A percentile compares a stretch with the other conserved stretches of the same genome.
These are phyloP conservation scores for Tragulus kanchil DNA, from an alignment of 2,113 vertebrate species.

Conservation along the genomic window DNA sequence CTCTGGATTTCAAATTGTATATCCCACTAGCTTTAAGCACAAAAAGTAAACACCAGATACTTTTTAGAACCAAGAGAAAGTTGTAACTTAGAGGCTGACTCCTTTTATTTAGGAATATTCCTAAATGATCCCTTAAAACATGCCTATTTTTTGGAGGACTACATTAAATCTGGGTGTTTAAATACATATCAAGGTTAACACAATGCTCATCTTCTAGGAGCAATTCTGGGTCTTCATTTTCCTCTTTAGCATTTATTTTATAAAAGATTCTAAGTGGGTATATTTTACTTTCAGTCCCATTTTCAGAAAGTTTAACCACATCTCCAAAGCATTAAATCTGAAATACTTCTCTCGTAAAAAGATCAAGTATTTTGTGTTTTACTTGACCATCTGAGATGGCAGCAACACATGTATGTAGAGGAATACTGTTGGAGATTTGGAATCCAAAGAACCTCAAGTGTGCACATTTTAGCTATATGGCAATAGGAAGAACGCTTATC, in stretches of 20 bases:
- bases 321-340: background rate
- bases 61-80: background rate
- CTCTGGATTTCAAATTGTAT: background rate
- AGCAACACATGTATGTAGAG: background rate
- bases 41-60: slow-evolving; percentile 10
- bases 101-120: background rate
- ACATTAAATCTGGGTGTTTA: background rate
- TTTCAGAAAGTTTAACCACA: slow-evolving; percentile 24
- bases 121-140: background rate
- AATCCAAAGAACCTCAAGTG: background rate
- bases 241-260: slow-evolving; percentile 39
- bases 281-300: background rate
- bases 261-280: background rate
- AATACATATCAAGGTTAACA: background rate
- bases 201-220: background rate
- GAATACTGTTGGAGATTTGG: background rate
- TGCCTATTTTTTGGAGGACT: background rate
- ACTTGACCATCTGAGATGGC: background rate
- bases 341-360: background rate
- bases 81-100: background rate
- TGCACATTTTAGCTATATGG: background rate
- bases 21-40: slow-evolving; percentile 2
- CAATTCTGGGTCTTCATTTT: background rate
- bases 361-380: background rate
- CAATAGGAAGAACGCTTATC: fast-evolving